Evolutionary conservation across 2,888 invertebrate species (phyloP).

Genomic region (Diadegma fenestrale): DNA sequence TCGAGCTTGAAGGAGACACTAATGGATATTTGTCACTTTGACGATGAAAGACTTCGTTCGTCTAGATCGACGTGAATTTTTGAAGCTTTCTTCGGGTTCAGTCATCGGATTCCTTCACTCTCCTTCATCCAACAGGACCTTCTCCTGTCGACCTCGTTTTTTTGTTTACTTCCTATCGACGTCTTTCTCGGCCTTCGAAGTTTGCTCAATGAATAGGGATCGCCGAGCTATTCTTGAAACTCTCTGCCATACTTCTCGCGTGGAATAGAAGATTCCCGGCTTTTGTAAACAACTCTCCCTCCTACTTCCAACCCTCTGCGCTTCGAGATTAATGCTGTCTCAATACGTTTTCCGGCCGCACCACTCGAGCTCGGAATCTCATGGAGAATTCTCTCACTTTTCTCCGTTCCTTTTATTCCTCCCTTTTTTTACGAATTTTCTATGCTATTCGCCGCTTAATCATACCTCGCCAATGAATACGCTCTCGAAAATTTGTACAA

Average conservation of each 20-base stretch:
- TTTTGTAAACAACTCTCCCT: constrained; percentile 63
- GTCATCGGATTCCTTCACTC: constrained; percentile 27
- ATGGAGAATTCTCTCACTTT: constrained; percentile 26
- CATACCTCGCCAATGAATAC: constrained; percentile 56
- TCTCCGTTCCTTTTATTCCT: constrained; percentile 6
- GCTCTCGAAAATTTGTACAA: constrained; percentile 56
- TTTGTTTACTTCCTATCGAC: constrained; percentile 38
- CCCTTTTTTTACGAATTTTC: constrained; percentile 3
- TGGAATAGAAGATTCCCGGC: constrained; percentile 59
- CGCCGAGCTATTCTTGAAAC: constrained; percentile 54
- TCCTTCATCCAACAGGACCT: constrained; percentile 14
- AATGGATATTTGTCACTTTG: constrained; percentile 55
- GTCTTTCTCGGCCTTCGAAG: constrained; percentile 58
- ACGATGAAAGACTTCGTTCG: constrained; percentile 50
- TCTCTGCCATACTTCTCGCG: constrained; percentile 52
- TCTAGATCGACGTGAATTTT: constrained; percentile 34
- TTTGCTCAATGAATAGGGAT: constrained; percentile 68
- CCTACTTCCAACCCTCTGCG: constrained; percentile 42
- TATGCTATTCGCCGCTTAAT: constrained; percentile 37
- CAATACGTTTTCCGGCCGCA: constrained; percentile 43
- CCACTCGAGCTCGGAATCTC: constrained; percentile 36
- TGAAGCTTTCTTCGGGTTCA: constrained; percentile 30
- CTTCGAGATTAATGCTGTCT: constrained; percentile 64
- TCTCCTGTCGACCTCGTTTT: constrained; percentile 20
- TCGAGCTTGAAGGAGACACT: constrained; percentile 41